phyloP scores from a whole-genome alignment of 37 sponge, comb jelly and placozoan genomes.

The Halichondria panicea region DNA sequence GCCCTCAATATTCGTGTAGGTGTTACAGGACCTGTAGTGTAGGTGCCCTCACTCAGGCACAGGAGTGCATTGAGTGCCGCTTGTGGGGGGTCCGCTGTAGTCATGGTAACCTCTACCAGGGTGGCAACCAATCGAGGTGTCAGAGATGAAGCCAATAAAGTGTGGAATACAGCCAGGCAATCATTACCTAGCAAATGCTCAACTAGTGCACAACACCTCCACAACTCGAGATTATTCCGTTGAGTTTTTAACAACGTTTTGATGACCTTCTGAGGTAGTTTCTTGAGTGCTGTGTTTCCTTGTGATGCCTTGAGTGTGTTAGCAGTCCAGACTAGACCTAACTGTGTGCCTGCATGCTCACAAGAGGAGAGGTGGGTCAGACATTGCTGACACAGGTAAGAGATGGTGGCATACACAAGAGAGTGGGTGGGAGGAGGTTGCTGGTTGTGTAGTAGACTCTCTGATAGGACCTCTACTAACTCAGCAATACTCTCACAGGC shows the following conservation, averaged over 20 bases:
- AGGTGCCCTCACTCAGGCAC: constrained; percentile 40
- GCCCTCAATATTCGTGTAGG: constrained; percentile 27
- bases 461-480: neutral
- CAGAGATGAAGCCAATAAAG: neutral
- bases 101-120: neutral
- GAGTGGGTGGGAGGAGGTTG: constrained; percentile 28
- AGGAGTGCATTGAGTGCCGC: constrained; percentile 32
- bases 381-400: too few species aligned
- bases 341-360: neutral
- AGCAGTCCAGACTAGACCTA: too few species aligned
- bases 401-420: constrained; percentile 54
- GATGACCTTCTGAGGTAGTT: constrained; percentile 38
- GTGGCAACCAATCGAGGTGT: too few species aligned
- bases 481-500: too few species aligned
- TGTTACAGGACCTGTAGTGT: neutral
- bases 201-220: constrained; percentile 61
- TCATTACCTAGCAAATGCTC: constrained; percentile 44
- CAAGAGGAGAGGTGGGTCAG: neutral
- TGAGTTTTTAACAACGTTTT: constrained; percentile 45
- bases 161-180: constrained; percentile 21
- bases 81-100: neutral
- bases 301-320: neutral
- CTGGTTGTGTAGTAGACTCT: neutral
- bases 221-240: constrained; percentile 56
- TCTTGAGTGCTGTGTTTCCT: constrained; percentile 1